Percentiles rank a stretch among this genome's conserved stretches.
phyloP scores from a whole-genome alignment of 2,888 invertebrate genomes.

The Caenorhabditis sinica region DNA sequence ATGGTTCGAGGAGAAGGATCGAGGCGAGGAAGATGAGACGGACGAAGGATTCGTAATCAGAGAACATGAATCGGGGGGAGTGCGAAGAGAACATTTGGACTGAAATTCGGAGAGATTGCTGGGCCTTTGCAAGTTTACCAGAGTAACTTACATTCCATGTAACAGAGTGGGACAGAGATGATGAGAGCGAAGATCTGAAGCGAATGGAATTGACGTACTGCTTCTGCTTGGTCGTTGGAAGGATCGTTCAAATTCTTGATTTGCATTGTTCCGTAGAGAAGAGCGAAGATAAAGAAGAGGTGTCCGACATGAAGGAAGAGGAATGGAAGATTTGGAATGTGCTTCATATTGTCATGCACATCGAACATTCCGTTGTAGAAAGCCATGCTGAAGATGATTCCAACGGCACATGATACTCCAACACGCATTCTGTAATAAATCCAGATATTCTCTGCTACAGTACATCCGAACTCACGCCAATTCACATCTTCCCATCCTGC shows the following conservation, averaged over 20 bases:
- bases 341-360: conserved; percentile 20
- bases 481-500: conserved; percentile 18
- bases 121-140: too few relatives aligned
- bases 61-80: conserved; percentile 48
- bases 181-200: conserved; percentile 37
- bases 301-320: conserved; percentile 30
- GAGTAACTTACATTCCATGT: conserved; percentile 41
- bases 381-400: conserved; percentile 40
- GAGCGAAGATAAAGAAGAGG: conserved; percentile 10
- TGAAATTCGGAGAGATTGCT: neutral
- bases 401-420: conserved; percentile 24
- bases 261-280: conserved; percentile 7
- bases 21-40: conserved; percentile 55
- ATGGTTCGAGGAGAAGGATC: conserved; percentile 55
- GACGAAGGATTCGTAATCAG: conserved; percentile 49
- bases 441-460: neutral
- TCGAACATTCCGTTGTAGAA: conserved; percentile 50
- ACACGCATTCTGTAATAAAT: conserved; percentile 33
- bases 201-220: conserved; percentile 33
- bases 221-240: conserved; percentile 24
- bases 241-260: conserved; percentile 21
- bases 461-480: conserved; percentile 14
- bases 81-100: conserved; percentile 43
- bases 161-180: conserved; percentile 40
- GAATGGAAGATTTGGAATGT: conserved; percentile 33